Percentiles rank a stretch among this genome's conserved stretches.
Conservation (phyloP, 2,888 invertebrate species). For the Tridacna gigas region DNA sequence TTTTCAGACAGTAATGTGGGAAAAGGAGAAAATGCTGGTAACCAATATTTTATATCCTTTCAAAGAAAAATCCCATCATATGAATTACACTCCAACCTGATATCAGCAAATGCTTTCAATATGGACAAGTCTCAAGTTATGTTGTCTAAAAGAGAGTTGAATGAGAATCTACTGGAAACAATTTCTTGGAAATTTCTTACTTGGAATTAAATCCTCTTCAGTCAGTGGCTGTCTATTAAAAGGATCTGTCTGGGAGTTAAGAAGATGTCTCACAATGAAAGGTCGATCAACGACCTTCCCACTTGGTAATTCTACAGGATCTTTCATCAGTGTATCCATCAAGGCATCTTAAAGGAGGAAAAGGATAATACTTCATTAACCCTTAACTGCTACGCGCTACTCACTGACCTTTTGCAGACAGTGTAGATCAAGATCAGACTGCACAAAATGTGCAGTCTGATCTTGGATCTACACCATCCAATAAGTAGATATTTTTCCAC, state of each 20-base stretch:
- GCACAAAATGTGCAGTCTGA: too few species aligned
- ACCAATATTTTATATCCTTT: neutral
- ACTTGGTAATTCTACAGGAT: constrained; percentile 96
- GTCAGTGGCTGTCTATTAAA: constrained; percentile 98
- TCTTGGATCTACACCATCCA: too few species aligned
- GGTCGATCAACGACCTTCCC: constrained; percentile 95
- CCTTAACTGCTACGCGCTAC: neutral
- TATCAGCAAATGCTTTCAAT: too few species aligned
- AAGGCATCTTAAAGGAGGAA: constrained; percentile 90
- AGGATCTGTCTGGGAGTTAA: constrained; percentile 98
- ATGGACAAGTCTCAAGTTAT: too few species aligned
- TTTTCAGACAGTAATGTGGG: neutral
- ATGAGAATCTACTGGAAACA: too few species aligned
- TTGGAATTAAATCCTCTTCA: constrained; percentile 96
- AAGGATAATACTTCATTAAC: neutral
- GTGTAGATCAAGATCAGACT: neutral
- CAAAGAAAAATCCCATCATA: too few species aligned
- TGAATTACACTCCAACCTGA: too few species aligned
- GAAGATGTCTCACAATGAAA: constrained; percentile 95
- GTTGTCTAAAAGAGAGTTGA: too few species aligned
- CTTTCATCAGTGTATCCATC: constrained; percentile 98
- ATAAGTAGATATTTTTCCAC: too few species aligned
- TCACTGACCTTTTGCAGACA: neutral
- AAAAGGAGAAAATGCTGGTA: neutral
- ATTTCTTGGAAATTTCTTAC: constrained; percentile 87